These are phyloP conservation scores for Myotis myotis DNA, from an alignment of 2,797 vertebrate species.

Conservation along the genomic window DNA sequence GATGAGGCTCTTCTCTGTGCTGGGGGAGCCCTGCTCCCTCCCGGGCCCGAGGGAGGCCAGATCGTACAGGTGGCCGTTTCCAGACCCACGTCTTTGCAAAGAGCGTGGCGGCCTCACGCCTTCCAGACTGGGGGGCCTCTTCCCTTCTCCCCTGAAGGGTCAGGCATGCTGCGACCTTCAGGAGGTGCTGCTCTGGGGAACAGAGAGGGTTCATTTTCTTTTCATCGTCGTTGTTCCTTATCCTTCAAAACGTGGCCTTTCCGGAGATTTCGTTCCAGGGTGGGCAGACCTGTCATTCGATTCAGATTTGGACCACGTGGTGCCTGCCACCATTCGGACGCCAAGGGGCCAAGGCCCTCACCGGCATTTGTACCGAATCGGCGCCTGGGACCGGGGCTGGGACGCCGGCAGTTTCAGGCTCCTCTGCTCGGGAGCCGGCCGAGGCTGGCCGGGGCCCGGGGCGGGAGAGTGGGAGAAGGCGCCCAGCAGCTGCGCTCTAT, in stretches of 20 bases:
- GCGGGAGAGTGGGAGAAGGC: neutral
- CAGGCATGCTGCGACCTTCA: neutral
- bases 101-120: neutral
- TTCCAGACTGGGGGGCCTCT: neutral
- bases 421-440: neutral
- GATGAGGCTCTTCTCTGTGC: neutral
- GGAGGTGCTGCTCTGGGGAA: slow-evolving; percentile 55
- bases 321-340: neutral
- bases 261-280: neutral
- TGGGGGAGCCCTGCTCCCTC: neutral
- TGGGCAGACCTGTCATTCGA: neutral
- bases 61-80: neutral
- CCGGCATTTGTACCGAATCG: rapidly evolving
- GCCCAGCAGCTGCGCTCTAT: slow-evolving; percentile 67
- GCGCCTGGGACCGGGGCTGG: neutral
- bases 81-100: neutral
- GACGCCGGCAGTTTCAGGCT: neutral
- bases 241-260: neutral
- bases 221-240: neutral
- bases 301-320: rapidly evolving
- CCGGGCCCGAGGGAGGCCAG: neutral
- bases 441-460: neutral
- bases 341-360: rapidly evolving
- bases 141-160: neutral
- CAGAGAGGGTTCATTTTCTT: neutral